These are phyloP conservation scores for Morone saxatilis DNA, from an alignment of 2,113 vertebrate genomes.

Conservation along the genomic window DNA sequence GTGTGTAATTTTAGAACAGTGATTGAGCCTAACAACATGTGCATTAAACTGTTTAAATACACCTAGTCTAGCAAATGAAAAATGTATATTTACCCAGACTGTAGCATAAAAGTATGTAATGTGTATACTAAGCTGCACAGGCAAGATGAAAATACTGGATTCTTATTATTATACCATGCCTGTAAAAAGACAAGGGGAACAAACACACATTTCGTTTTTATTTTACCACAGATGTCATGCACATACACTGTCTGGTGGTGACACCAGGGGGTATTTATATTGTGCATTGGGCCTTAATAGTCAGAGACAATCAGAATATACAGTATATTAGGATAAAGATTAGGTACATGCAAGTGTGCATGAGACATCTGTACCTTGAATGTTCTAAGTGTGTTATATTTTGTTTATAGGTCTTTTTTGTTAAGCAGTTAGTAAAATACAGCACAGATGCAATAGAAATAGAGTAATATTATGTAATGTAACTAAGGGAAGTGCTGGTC, in stretches of 20 bases:
- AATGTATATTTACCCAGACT: not conserved
- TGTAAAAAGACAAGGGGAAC: not conserved
- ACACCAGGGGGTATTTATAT: slow-evolving; percentile 49
- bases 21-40: slow-evolving; percentile 5
- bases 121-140: not conserved
- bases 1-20: slow-evolving; percentile 27
- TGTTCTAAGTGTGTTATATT: not conserved
- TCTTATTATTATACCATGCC: not conserved
- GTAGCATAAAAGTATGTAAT: not conserved
- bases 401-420: not conserved
- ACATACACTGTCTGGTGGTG: slow-evolving; percentile 1
- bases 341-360: not conserved
- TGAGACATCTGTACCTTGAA: not conserved
- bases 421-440: not conserved
- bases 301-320: slow-evolving; percentile 3
- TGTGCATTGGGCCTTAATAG: slow-evolving; percentile 34
- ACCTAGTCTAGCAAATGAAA: not conserved
- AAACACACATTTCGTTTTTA: not conserved
- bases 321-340: not conserved
- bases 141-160: not conserved
- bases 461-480: slow-evolving; percentile 31
- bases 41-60: not conserved
- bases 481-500: slow-evolving; percentile 32
- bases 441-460: not conserved
- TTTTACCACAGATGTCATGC: slow-evolving; percentile 27